Evolutionary conservation across 2,797 vertebrate species (phyloP).

Genomic region (Lepidocolaptes lacrymiger): DNA sequence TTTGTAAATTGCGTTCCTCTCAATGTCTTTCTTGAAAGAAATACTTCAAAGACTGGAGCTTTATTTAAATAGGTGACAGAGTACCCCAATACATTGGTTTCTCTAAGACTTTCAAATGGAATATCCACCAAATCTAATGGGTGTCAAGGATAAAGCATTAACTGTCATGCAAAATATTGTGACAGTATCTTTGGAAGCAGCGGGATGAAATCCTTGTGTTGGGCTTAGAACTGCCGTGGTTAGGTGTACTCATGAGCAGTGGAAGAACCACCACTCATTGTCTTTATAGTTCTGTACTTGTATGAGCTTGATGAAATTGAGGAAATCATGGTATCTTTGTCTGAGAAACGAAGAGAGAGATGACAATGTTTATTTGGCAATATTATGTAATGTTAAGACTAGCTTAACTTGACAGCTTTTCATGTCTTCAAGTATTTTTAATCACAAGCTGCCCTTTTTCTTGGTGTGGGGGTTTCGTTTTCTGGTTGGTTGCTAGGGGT

Average conservation of each 20-base stretch:
- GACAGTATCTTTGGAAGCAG: not conserved
- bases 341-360: not conserved
- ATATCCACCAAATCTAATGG: not conserved
- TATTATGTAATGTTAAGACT: not conserved
- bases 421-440: not conserved
- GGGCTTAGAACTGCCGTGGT: not conserved
- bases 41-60: not conserved
- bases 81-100: not conserved
- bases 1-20: not conserved
- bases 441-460: not conserved
- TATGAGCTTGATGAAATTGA: not conserved
- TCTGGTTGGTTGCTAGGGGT: not conserved
- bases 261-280: not conserved
- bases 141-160: not conserved
- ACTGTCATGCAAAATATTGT: not conserved
- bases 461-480: not conserved
- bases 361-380: not conserved
- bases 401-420: not conserved
- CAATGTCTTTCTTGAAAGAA: not conserved
- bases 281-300: not conserved
- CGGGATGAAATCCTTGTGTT: not conserved
- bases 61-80: not conserved
- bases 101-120: not conserved
- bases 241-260: not conserved
- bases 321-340: not conserved